These are phyloP conservation scores for Elephas maximus DNA, from an alignment of 2,113 vertebrate species.

Conservation along the genomic window DNA sequence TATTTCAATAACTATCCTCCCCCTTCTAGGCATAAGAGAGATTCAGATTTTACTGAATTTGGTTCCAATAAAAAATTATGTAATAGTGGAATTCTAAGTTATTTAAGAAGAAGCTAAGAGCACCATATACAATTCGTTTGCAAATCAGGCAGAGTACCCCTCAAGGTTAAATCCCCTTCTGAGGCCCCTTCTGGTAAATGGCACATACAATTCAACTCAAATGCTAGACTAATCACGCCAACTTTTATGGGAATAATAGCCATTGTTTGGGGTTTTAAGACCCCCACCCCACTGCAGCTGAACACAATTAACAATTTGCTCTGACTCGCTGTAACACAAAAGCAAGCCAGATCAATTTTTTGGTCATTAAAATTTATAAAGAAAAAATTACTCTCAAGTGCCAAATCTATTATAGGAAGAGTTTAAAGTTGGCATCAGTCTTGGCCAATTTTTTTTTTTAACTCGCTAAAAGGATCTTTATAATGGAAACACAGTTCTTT, in stretches of 20 bases:
- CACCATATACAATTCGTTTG: not conserved
- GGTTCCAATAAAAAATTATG: not conserved
- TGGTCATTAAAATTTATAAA: conserved; percentile 69
- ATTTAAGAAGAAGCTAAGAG: not conserved
- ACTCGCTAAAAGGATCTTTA: conserved; percentile 45
- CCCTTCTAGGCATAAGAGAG: not conserved
- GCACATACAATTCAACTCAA: conserved; percentile 52
- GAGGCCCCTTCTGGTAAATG: not conserved
- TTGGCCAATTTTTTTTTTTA: conserved; percentile 46
- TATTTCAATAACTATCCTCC: not conserved
- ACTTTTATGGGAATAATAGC: conserved; percentile 55
- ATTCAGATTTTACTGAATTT: not conserved
- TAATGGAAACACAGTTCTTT: conserved; percentile 43
- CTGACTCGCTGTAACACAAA: not conserved
- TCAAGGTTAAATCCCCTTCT: conserved; percentile 39
- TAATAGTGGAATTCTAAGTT: not conserved
- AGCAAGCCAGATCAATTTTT: conserved; percentile 69
- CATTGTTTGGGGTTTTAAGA: conserved; percentile 56
- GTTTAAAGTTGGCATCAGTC: conserved; percentile 57
- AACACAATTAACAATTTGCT: conserved; percentile 77
- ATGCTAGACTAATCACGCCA: conserved; percentile 41
- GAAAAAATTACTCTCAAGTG: conserved; percentile 50
- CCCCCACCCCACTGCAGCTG: not conserved
- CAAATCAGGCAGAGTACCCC: conserved; percentile 7
- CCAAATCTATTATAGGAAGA: conserved; percentile 53